Percentiles rank a stretch among this genome's conserved stretches.
phyloP scores from a whole-genome alignment of 2,888 invertebrate genomes.

The Macrosiphum euphorbiae region DNA sequence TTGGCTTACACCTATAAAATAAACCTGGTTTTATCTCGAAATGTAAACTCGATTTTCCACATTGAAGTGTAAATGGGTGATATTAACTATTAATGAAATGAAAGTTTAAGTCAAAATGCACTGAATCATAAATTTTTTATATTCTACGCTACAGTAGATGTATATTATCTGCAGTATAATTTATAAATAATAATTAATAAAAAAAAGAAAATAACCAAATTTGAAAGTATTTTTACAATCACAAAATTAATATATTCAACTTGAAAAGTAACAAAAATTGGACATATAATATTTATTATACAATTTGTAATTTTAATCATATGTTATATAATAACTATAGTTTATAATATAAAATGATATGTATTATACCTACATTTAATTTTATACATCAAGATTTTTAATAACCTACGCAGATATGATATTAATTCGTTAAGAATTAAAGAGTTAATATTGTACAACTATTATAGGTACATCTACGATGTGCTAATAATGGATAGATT shows the following conservation, averaged over 20 bases:
- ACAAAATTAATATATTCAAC: neutral
- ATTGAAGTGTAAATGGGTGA: neutral
- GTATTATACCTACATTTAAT: neutral
- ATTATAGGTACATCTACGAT: too few relatives aligned
- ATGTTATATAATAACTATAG: neutral
- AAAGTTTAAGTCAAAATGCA: neutral
- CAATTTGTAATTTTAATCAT: neutral
- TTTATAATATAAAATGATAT: neutral
- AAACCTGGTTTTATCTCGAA: neutral
- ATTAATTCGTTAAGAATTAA: neutral
- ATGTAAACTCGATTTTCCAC: neutral
- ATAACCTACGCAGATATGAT: neutral
- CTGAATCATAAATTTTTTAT: neutral
- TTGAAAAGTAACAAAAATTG: neutral
- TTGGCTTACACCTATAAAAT: neutral
- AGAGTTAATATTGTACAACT: neutral
- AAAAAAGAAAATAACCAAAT: conserved; percentile 7
- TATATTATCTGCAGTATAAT: neutral
- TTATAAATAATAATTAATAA: neutral
- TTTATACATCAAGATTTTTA: neutral
- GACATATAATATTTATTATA: neutral
- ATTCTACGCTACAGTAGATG: neutral
- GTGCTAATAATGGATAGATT: neutral
- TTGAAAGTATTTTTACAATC: conserved; percentile 3
- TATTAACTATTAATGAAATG: neutral